Conservation (phyloP, 2,888 invertebrate species). For the Pycnomerus fuliginosus region DNA sequence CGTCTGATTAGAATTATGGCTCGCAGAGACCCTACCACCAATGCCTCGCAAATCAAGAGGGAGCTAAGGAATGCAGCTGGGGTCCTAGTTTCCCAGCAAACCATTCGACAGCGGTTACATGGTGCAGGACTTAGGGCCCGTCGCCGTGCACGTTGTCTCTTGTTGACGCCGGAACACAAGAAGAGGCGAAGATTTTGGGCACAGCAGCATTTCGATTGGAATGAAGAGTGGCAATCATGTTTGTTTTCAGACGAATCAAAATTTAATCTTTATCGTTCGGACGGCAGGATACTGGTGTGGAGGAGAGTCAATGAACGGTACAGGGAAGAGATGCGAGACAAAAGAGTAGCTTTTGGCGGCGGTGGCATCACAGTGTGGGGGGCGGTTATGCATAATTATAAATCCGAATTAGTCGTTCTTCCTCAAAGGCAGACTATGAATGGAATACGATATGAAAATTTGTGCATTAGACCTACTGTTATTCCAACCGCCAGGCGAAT, state of each 20-base stretch:
- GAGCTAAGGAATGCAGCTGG: neutral
- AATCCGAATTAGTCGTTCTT: neutral
- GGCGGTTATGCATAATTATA: neutral
- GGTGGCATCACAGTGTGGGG: neutral
- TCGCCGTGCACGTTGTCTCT: neutral
- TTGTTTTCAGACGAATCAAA: neutral
- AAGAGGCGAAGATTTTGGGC: neutral
- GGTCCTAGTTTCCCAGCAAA: neutral
- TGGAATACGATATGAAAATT: no score
- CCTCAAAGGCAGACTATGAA: no score
- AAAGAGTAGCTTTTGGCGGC: neutral
- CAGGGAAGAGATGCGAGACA: neutral
- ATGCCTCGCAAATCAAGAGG: neutral
- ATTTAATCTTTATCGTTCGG: neutral
- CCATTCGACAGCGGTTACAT: neutral
- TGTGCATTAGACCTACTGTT: no score
- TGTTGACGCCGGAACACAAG: neutral
- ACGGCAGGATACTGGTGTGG: neutral
- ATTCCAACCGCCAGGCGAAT: no score
- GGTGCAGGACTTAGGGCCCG: neutral
- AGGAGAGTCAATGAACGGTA: neutral
- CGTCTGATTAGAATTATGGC: neutral
- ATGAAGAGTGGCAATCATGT: neutral
- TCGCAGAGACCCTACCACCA: neutral
- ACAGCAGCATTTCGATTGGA: neutral